These are phyloP conservation scores for Chascanopsetta lugubris DNA, from an alignment of 2,113 vertebrate genomes.

Conservation along the genomic window DNA sequence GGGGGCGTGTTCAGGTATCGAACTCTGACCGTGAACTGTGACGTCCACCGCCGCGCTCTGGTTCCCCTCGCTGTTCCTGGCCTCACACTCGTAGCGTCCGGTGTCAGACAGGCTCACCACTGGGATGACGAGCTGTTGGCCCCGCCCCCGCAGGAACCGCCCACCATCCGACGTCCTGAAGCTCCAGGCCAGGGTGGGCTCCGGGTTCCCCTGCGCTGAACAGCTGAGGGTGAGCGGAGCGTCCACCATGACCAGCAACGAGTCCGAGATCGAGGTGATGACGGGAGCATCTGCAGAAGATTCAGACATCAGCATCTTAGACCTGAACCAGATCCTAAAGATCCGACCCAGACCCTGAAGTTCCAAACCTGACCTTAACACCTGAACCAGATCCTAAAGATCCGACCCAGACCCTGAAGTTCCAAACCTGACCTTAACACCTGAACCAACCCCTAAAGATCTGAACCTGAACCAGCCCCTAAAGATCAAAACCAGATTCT, in stretches of 20 bases:
- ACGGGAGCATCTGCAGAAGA: constrained; percentile 62
- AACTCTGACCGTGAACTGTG: constrained; percentile 59
- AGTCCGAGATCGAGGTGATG: constrained; percentile 13
- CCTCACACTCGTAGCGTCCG: constrained; percentile 66
- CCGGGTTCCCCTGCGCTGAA: constrained; percentile 56
- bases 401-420: background rate
- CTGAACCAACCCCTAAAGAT: no score
- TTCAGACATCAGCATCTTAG: background rate
- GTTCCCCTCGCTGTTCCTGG: constrained; percentile 59
- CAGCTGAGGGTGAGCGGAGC: constrained; percentile 58
- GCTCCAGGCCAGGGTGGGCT: constrained; percentile 63
- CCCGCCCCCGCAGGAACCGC: background rate
- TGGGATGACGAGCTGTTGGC: constrained; percentile 11
- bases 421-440: no score
- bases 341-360: background rate
- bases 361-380: background rate
- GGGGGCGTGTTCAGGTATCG: background rate
- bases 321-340: background rate
- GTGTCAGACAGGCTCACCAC: constrained; percentile 22
- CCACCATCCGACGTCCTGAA: background rate
- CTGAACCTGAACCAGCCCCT: no score
- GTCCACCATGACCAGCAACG: constrained; percentile 10
- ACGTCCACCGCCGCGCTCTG: constrained; percentile 26
- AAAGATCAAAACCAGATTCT: no score
- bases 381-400: background rate